A percentile compares a stretch with the other conserved stretches of the same genome.
Conservation (phyloP, 1,140 invertebrate species). For the Capitella teleta region DNA sequence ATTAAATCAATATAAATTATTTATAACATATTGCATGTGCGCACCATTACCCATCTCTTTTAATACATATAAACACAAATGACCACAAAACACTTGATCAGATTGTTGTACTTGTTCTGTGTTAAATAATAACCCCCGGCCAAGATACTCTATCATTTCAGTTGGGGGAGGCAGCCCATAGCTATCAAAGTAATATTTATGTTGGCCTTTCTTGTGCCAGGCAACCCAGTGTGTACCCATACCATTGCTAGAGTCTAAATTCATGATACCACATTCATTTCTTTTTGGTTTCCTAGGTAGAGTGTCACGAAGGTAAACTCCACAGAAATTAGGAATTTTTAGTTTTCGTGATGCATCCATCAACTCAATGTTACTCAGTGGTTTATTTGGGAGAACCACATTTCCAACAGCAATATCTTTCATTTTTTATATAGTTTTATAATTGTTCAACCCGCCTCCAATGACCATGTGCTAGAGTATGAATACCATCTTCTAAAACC, state of each 20-base stretch:
- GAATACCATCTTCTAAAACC: constrained; percentile 10
- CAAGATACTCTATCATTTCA: too few relatives aligned
- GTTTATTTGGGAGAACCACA: background rate
- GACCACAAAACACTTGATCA: too few relatives aligned
- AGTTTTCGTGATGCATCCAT: background rate
- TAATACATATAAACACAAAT: too few relatives aligned
- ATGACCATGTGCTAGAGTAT: constrained; percentile 12
- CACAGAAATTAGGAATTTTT: too few relatives aligned
- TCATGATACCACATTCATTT: too few relatives aligned
- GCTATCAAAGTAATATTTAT: too few relatives aligned
- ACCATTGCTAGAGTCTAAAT: too few relatives aligned
- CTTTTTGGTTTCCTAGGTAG: background rate
- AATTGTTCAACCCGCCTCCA: background rate
- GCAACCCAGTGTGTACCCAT: too few relatives aligned
- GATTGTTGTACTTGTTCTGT: background rate
- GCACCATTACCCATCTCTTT: background rate
- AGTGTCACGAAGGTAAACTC: background rate
- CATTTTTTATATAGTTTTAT: background rate
- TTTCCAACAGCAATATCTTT: background rate
- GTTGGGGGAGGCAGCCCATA: too few relatives aligned
- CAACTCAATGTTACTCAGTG: background rate
- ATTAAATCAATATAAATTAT: constrained; percentile 2
- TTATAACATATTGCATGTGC: background rate
- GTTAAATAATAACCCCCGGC: too few relatives aligned
- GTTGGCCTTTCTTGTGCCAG: too few relatives aligned